Evolutionary conservation across 2,113 vertebrate species (phyloP).

Genomic region (Copsychus sechellarum): DNA sequence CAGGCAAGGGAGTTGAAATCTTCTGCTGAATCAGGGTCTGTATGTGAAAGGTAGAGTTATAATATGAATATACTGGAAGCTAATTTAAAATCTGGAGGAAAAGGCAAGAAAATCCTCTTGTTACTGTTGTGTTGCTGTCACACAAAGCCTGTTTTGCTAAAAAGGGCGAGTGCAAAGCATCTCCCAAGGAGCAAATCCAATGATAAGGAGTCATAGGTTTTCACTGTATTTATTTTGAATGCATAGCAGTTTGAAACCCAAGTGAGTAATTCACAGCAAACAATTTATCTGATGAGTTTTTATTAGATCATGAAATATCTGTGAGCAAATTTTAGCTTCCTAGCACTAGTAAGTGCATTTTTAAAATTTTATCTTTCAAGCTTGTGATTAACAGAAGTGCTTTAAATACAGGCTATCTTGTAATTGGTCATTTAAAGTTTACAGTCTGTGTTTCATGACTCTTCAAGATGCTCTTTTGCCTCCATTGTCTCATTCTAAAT

Average conservation of each 20-base stretch:
- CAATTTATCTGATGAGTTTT: conserved; percentile 9
- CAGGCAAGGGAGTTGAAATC: not conserved
- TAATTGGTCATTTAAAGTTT: not conserved
- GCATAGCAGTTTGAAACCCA: conserved; percentile 1
- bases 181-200: not conserved
- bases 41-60: not conserved
- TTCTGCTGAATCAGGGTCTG: not conserved
- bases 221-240: conserved; percentile 2
- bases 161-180: not conserved
- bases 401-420: not conserved
- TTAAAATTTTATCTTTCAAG: not conserved
- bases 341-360: not conserved
- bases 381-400: not conserved
- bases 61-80: not conserved
- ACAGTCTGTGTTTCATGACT: not conserved
- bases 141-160: not conserved
- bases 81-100: not conserved
- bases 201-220: conserved; percentile 20
- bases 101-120: not conserved
- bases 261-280: conserved; percentile 21
- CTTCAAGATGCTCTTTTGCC: not conserved
- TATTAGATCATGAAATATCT: conserved; percentile 3
- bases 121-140: not conserved
- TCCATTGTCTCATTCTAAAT: not conserved
- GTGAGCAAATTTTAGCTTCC: not conserved